Evolutionary conservation across 2,888 invertebrate genomes (phyloP).

Genomic region (Taenaris catops): DNA sequence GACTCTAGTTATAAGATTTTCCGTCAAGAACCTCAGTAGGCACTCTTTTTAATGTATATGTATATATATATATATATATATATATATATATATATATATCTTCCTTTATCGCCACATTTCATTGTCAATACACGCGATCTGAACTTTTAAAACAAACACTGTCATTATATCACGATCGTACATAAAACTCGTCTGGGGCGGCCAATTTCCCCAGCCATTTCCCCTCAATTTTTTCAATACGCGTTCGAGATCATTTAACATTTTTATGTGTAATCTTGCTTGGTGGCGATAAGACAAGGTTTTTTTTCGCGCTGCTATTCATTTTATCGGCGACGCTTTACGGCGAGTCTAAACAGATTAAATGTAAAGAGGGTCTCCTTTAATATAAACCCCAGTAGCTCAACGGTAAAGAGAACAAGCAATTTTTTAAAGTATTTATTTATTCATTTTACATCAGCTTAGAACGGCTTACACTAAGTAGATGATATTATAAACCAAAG

Average conservation of each 20-base stretch:
- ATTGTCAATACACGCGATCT: too few relatives aligned
- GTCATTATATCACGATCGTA: conserved; percentile 25
- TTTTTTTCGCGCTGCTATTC: conserved; percentile 67
- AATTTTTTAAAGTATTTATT: too few relatives aligned
- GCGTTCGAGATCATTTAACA: conserved; percentile 76
- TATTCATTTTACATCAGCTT: too few relatives aligned
- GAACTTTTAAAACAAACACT: too few relatives aligned
- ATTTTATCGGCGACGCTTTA: conserved; percentile 73
- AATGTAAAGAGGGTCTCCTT: conserved; percentile 60
- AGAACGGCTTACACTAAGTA: too few relatives aligned
- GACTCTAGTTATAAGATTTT: too few relatives aligned
- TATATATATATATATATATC: too few relatives aligned
- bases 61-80: too few relatives aligned
- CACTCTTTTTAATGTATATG: too few relatives aligned
- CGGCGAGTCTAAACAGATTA: conserved; percentile 70
- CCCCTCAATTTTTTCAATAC: conserved; percentile 74
- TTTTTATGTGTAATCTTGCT: conserved; percentile 78
- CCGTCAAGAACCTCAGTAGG: too few relatives aligned
- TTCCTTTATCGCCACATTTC: too few relatives aligned
- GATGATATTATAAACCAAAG: too few relatives aligned
- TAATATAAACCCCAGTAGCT: conserved; percentile 34
- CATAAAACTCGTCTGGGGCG: conserved; percentile 29
- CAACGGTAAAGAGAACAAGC: conserved; percentile 5
- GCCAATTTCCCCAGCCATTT: conserved; percentile 59
- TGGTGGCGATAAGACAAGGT: conserved; percentile 67